Evolutionary conservation across 2,797 vertebrate species (phyloP), one percentile per base, ranked within the genome.

Genomic region (Sparus aurata): DNA sequence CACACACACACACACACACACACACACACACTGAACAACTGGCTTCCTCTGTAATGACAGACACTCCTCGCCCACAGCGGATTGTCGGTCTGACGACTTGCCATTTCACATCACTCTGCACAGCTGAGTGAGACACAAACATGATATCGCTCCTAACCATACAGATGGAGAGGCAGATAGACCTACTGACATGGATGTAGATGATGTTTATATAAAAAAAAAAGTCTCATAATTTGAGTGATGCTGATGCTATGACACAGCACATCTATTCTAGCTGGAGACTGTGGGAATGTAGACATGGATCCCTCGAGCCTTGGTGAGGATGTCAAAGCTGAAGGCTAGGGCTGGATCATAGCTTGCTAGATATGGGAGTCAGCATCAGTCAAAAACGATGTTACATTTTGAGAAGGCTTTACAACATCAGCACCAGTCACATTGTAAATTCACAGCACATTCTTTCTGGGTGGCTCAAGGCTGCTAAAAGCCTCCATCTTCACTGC

Each of bases 21-120:
- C 59, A 65, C 69, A 85, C 53, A 69, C 82, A 80, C 75, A 55
- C 73, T 23, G 23, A 69, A 78, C 62, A 78, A 61, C 73, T 63
- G 71, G 58, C 27, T 61, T 77, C 64, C 63, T 83, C 60, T 64
- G 70, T 87, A 69, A 87, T 83, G 80, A 87, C 87, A 86, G 73
- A 82, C 83, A 89, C 75, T 84, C 76, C 50, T 86, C 68, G 88
- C 91, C 92, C 71, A 75, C 85, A 89, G 92, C 87, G 17, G 69
- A 74, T 80, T 90, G 85, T 83, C 77, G 61, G 49, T 83, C 88
- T 89, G 89, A 90, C 84, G 67, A 89, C 87, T 90, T 92, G 91
- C 90, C 91, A 93, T 91, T 89, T 91, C 87, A 75, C 87, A 93
- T 93, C 90, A 92, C 79, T 92, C 89, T 23, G 67, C 30, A 2